Evolutionary conservation across 2,888 invertebrate genomes (phyloP), one percentile per base, ranked within the genome.

Genomic region (Drosophila emarginata): DNA sequence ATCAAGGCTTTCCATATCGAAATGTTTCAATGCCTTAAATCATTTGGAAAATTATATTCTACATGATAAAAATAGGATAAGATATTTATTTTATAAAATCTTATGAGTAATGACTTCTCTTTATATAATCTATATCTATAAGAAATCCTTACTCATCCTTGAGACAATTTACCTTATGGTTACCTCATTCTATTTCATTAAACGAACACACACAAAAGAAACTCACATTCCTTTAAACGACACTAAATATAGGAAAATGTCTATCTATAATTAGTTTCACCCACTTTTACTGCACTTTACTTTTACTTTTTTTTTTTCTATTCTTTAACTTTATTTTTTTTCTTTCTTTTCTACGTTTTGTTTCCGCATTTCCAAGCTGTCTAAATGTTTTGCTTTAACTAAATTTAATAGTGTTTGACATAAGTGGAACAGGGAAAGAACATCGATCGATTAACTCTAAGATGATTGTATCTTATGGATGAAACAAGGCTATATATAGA

Each of bases 251-350:
- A 80, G 67, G 32, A 45, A 72, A 64, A 76, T 63, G 69, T 61
- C 52, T 71, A 52, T 68, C 53, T 83, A 78, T 59, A 68, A 67
- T 70, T 76, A 86, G 78, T 59, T 63, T 83, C 76, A 72, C 80
- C 80, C 80, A 83, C 74, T 78, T 72, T 75, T 69, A 67, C 53
- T 53, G 40, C 45, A 54, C 54, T 54, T 83, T 83, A 70, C 65
- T 73, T 68, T 79, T 72, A 75, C 72, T 66, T 72, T 69, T 66
- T 18, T 70, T 66, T 72, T 69, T 66, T 18, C 15, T n/a, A 56
- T 26, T 72, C 87, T 84, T 87, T 82, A 85, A 82, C 82, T 76
- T 81, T 72, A 36, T 54, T n/a, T 5, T 18, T 50, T 52, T 57
- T 21, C 7, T n/a, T 39, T 50, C 32, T 39, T 53, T 7, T 14